phyloP scores from a whole-genome alignment of 2,888 invertebrate genomes.

The Candidula unifasciata region DNA sequence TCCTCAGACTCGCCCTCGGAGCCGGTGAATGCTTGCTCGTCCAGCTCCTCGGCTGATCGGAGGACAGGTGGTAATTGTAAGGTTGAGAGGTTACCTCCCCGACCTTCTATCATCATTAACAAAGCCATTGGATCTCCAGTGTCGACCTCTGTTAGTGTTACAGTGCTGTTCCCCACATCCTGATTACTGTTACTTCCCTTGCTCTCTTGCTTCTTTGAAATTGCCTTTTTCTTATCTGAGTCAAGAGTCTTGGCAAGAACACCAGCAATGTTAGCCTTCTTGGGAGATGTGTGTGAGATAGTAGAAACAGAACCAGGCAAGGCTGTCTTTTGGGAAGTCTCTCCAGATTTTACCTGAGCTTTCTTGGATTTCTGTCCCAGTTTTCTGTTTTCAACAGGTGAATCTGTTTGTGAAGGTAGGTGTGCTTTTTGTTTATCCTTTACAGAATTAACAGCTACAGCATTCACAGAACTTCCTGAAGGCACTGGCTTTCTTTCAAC shows the following conservation, averaged over 20 bases:
- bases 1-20: conserved; percentile 38
- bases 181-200: neutral
- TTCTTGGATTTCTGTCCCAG: too few species aligned
- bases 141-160: neutral
- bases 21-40: neutral
- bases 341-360: too few species aligned
- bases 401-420: neutral
- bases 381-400: neutral
- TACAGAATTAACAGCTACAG: too few species aligned
- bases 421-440: neutral
- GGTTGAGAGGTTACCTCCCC: neutral
- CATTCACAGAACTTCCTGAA: neutral
- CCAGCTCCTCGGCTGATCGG: neutral
- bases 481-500: too few species aligned
- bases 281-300: too few species aligned
- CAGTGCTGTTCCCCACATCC: neutral
- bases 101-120: conserved; percentile 55
- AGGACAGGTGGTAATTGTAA: neutral
- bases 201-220: neutral
- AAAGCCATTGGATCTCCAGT: conserved; percentile 47
- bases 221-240: neutral
- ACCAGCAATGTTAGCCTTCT: too few species aligned
- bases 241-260: too few species aligned
- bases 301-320: too few species aligned
- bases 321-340: too few species aligned